Base-by-base conservation (phyloP, 2,113 vertebrate species). In the Chionodraco myersi region DNA sequence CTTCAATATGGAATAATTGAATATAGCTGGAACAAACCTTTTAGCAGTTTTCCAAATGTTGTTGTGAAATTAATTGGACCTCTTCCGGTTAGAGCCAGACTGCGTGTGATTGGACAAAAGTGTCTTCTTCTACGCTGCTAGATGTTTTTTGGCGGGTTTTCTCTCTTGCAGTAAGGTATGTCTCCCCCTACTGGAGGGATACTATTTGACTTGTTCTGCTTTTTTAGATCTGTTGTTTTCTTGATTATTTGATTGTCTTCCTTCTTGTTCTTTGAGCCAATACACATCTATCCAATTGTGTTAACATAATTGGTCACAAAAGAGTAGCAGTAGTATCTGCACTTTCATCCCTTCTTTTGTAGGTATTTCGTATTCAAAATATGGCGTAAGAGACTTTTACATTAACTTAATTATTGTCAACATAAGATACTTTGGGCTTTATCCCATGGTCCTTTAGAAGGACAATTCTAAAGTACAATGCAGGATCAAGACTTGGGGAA, bases 81-180 rank as follows among this genome's bases (percentile, higher is more conserved):
- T 18, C 2, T 85, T 80, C 74, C 69, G 77, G 54, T 23, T 70
- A 5, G 14, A 4, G 12, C 4, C 30, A 23, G 60, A 1, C 3
- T n/a, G 59, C n/a, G 1, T 79, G 5, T 86, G 79, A 86, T 84
- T 90, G 87, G 82, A 58, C 34, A 6, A 74, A 16, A 23, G 0
- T 1, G 0, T 89, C 91, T 91, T 91, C 89, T 93, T 90, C 83
- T 77, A 60, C 61, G 45, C 10, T 58, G 0, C 3, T 30, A 47
- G 6, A 6, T 2, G 2, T 79, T 41, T 30, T 81, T 86, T 84
- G 57, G 79, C 84, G 81, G 75, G 1, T 16, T 12, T 74, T 75
- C 57, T n/a, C 18, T 59, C 10, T 21, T 57, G 7, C 4, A 4
- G 0, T 3, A 1, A 4, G 13, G 0, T 1, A 65, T 26, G 14